These are phyloP conservation scores for zebrafish (Danio rerio) DNA, from an alignment of 2,113 vertebrate genomes.

Conservation along the genomic window GRCz12tu NC_133180.1:29878001-29878500, in stretches of 20 bases:
- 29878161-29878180: not conserved
- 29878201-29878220: not conserved
- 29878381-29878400: constrained; percentile 18
- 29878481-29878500: not conserved
- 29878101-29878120: not conserved
- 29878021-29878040: not conserved
- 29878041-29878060: not conserved
- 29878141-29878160: not conserved
- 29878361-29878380: not conserved
- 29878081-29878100: too few relatives aligned
- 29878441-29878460: constrained; percentile 33
- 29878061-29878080: not conserved
- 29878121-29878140: not conserved
- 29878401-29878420: constrained; percentile 7
- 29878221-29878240: not conserved
- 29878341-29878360: not conserved
- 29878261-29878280: not conserved
- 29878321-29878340: not conserved
- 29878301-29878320: not conserved
- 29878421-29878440: constrained; percentile 25
- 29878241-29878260: not conserved
- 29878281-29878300: not conserved
- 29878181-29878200: constrained; percentile 7
- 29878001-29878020: too few relatives aligned
- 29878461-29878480: not conserved